Evolutionary conservation across 2,113 vertebrate genomes (phyloP).

Genomic region (Rhombomys opimus): DNA sequence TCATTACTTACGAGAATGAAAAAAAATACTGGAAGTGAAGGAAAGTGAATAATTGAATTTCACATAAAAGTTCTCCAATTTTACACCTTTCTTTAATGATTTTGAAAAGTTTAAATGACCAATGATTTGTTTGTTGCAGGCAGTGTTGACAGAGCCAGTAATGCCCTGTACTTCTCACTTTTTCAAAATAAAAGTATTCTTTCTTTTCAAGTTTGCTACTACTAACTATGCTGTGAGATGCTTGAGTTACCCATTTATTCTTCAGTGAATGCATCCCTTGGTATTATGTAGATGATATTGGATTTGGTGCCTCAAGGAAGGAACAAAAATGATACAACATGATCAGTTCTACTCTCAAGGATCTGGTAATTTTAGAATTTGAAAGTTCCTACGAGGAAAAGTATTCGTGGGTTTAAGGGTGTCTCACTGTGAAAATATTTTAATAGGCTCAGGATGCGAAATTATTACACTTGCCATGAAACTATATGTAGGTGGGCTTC

Average conservation of each 20-base stretch:
- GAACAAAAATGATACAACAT: neutral
- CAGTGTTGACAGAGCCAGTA: neutral
- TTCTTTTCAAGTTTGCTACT: neutral
- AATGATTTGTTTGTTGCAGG: neutral
- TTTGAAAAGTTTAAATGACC: conserved; percentile 5
- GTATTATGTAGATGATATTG: neutral
- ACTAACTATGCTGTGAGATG: neutral
- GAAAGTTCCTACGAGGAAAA: conserved; percentile 22
- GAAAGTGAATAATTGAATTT: conserved; percentile 25
- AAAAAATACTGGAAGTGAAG: neutral
- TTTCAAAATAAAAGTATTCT: neutral
- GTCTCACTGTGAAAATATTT: conserved; percentile 37
- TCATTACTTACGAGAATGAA: neutral
- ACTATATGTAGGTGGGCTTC: conserved; percentile 43
- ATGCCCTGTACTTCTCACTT: neutral
- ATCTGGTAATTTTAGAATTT: neutral
- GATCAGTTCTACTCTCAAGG: neutral
- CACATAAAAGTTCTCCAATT: neutral
- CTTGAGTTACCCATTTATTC: neutral
- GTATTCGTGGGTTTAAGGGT: neutral
- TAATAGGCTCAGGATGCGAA: conserved; percentile 28
- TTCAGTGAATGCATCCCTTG: neutral
- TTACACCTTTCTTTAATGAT: conserved; percentile 35
- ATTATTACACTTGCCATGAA: conserved; percentile 54
- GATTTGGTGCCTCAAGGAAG: neutral